These are phyloP conservation scores for Ephestia elutella DNA, from an alignment of 1,140 invertebrate species.

Conservation along the genomic window DNA sequence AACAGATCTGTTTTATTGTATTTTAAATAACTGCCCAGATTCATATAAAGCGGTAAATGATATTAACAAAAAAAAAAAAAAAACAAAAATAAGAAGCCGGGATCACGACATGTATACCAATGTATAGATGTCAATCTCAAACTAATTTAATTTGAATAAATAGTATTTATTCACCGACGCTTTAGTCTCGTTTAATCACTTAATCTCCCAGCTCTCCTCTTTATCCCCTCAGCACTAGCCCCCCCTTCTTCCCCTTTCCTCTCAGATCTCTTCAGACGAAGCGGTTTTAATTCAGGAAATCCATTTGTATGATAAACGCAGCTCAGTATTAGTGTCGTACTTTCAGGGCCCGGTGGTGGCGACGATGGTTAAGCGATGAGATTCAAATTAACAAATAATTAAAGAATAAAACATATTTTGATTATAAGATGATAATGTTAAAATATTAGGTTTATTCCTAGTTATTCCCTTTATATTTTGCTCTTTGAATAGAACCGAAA, in stretches of 20 bases:
- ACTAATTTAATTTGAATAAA: background rate
- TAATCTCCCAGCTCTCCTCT: background rate
- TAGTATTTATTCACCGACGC: background rate
- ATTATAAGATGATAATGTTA: no score
- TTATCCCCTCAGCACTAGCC: background rate
- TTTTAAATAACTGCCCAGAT: no score
- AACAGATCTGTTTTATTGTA: no score
- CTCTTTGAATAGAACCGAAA: no score
- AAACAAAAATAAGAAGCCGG: no score
- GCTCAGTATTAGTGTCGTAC: constrained; percentile 13
- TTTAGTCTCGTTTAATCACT: background rate
- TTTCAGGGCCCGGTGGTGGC: background rate
- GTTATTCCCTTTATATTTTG: no score
- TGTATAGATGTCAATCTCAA: background rate
- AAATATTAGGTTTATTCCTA: no score
- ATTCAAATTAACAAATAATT: background rate
- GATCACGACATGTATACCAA: no score
- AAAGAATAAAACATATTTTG: no score
- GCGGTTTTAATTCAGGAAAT: constrained; percentile 21
- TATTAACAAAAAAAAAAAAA: no score
- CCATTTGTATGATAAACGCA: constrained; percentile 24
- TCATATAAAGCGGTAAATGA: no score
- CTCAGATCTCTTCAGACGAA: constrained; percentile 7
- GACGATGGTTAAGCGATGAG: background rate
- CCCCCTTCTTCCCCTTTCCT: background rate